These are phyloP conservation scores for Agrilus planipennis DNA, from an alignment of 1,140 invertebrate genomes.

Conservation along the genomic window DNA sequence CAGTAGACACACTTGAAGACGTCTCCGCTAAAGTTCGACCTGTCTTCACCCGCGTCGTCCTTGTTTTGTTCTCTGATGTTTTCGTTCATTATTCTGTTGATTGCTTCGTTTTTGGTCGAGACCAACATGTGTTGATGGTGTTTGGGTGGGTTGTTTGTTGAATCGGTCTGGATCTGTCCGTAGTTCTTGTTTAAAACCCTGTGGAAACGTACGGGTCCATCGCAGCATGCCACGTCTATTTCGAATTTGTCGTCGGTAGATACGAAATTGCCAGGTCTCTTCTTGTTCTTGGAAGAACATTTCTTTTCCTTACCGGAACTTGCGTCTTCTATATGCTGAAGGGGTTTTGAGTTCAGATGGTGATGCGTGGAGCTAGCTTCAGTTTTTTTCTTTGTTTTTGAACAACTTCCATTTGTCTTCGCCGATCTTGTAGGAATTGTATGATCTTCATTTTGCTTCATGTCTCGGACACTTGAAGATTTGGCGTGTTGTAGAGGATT, in stretches of 20 bases:
- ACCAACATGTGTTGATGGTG: background rate
- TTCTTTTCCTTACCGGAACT: constrained; percentile 21
- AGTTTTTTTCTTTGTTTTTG: constrained; percentile 4
- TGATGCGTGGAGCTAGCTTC: constrained; percentile 1
- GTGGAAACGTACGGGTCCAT: constrained; percentile 74
- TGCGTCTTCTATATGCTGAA: constrained; percentile 34
- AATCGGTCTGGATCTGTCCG: constrained; percentile 30
- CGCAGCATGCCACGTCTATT: constrained; percentile 74
- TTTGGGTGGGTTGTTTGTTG: constrained; percentile 13
- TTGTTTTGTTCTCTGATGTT: constrained; percentile 32
- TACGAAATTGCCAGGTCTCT: constrained; percentile 6
- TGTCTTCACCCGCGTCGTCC: constrained; percentile 18
- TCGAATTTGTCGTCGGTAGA: constrained; percentile 41
- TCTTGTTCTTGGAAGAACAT: constrained; percentile 16
- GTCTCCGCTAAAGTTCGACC: constrained; percentile 26
- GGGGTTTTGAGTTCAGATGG: constrained; percentile 3
- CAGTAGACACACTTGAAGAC: constrained; percentile 63
- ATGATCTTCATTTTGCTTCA: background rate
- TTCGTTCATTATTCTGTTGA: constrained; percentile 38
- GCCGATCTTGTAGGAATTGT: no score
- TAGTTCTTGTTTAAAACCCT: constrained; percentile 66
- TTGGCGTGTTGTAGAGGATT: no score
- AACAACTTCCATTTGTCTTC: background rate
- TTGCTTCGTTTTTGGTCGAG: constrained; percentile 30
- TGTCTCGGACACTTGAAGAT: background rate